Percentiles rank a stretch among this genome's conserved stretches.
Conservation (phyloP, 2,113 vertebrate genomes). For the Dicerorhinus sumatrensis region DNA sequence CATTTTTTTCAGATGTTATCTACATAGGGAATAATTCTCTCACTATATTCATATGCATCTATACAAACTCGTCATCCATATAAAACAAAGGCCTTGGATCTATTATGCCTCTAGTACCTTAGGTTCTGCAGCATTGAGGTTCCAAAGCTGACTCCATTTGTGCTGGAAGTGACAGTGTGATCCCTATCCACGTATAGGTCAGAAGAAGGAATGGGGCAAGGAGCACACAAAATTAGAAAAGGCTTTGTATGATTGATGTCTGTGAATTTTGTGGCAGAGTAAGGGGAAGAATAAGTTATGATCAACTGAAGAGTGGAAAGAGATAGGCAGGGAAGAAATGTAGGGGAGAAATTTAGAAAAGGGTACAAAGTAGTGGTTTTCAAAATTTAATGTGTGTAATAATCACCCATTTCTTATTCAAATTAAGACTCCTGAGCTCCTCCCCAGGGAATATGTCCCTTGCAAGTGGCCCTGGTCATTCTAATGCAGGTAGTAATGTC, state of each 20-base stretch:
- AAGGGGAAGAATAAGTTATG: background rate
- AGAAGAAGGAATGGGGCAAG: background rate
- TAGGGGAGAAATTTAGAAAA: background rate
- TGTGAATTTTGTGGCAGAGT: background rate
- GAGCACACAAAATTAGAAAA: background rate
- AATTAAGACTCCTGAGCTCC: background rate
- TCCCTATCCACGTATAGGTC: background rate
- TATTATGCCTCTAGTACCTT: background rate
- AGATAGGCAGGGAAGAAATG: background rate
- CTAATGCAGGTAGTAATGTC: background rate
- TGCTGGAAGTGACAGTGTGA: background rate
- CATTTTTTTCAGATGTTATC: background rate
- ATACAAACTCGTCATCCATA: accelerated
- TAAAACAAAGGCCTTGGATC: background rate
- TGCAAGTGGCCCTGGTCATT: background rate
- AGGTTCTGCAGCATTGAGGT: background rate
- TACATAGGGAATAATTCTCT: background rate
- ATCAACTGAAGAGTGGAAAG: background rate
- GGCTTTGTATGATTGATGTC: background rate
- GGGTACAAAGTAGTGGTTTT: background rate
- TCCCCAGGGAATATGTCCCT: background rate
- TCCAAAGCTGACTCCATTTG: background rate
- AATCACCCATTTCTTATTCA: background rate
- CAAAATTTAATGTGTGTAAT: background rate
- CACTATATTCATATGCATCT: background rate